Base-by-base conservation (phyloP, 2,888 invertebrate species). In the Eristalinus sepulchralis region DNA sequence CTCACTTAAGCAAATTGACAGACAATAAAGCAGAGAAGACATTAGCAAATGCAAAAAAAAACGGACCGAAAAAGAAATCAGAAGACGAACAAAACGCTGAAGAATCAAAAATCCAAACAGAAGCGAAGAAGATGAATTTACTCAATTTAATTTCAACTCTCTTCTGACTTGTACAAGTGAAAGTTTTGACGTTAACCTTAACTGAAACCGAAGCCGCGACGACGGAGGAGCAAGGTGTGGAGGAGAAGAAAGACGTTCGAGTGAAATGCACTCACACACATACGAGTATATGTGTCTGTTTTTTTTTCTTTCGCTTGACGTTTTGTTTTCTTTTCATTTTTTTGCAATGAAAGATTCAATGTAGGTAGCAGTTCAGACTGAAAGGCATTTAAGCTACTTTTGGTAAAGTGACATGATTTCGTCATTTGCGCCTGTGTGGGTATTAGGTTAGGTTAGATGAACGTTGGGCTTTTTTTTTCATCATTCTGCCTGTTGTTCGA, bases 371-470 rank as follows among this genome's bases (percentile, higher is more conserved):
- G 17, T 73, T 78, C 73, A 53, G 68, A 34, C 55, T 57, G 67
- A 47, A 27, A 70, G 81, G 81, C 47, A 47, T 77, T 84, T 57
- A 72, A 53, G 59, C 77, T 64, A 73, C 66, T 86, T 86, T 86
- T 83, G 86, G 86, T 75, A 55, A 83, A 86, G 68, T 83, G 86
- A 75, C 86, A 86, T 83, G 86, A 75, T 86, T 79, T 71, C 83
- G 67, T 79, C 83, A 79, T 60, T 36, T n/a, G 13, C 2, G n/a
- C 39, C 2, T n/a, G 57, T 34, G 75, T 47, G 57, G 31, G 31
- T 83, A 78, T 78, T 75, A 86, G 78, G 83, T 86, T 71, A 82
- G 68, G 64, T 72, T 62, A 67, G 57, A 39, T 75, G 36, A 75
- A 47, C 68, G 39, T 20, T 36, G 39, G 39, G 17, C 47, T 5